These are phyloP conservation scores for Melanophora roralis DNA, from an alignment of 2,888 invertebrate genomes.

Conservation along the genomic window DNA sequence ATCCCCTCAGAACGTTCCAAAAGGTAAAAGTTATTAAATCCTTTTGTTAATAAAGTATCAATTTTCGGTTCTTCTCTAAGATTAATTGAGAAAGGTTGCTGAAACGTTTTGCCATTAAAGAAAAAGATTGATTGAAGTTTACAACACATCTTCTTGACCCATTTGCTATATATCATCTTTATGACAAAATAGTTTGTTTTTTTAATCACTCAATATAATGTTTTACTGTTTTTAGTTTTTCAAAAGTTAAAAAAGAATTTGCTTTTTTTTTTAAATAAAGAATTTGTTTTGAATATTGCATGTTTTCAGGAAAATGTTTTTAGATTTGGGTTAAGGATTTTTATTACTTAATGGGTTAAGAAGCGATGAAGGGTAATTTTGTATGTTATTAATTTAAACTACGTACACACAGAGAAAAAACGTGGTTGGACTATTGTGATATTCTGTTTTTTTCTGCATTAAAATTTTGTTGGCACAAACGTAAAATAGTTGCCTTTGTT, in stretches of 20 bases:
- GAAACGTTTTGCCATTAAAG: background rate
- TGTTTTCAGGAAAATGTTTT: background rate
- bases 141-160: background rate
- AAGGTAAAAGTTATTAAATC: background rate
- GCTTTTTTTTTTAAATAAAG: background rate
- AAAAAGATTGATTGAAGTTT: constrained; percentile 15
- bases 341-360: too few species aligned
- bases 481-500: too few species aligned
- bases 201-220: background rate
- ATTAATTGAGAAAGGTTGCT: constrained; percentile 27
- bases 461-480: too few species aligned
- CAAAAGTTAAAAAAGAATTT: background rate
- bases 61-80: constrained; percentile 7
- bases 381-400: too few species aligned
- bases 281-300: too few species aligned
- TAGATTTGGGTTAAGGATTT: too few species aligned
- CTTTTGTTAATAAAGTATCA: constrained; percentile 27
- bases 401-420: too few species aligned
- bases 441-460: too few species aligned
- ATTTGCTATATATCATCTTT: background rate
- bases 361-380: too few species aligned
- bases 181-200: background rate
- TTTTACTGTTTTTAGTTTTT: background rate
- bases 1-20: too few species aligned
- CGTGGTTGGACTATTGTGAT: too few species aligned